phyloP scores from a whole-genome alignment of 92 coral and sea anemone genomes.

The Blastomussa wellsi region DNA sequence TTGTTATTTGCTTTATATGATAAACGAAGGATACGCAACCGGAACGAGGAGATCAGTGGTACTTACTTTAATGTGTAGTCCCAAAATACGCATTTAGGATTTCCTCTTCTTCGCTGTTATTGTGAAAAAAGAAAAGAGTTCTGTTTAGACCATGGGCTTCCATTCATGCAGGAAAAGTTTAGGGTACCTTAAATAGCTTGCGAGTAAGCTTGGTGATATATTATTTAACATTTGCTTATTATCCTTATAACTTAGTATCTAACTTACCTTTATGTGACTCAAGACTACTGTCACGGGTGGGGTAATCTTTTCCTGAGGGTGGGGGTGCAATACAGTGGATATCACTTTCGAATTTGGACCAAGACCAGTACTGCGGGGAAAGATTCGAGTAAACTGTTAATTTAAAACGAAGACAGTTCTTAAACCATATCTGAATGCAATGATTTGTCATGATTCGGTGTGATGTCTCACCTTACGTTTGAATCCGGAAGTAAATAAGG shows the following conservation, averaged over 20 bases:
- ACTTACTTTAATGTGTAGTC: slow-evolving; percentile 91
- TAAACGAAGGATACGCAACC: background rate
- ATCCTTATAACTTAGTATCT: background rate
- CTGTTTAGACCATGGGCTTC: background rate
- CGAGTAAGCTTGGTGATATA: too few species aligned
- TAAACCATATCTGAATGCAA: background rate
- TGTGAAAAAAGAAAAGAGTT: background rate
- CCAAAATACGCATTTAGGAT: slow-evolving; percentile 91
- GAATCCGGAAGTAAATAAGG: slow-evolving; percentile 84
- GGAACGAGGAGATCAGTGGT: background rate
- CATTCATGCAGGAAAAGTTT: too few species aligned
- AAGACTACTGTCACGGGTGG: slow-evolving; percentile 91
- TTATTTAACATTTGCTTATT: background rate
- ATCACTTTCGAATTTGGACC: slow-evolving; percentile 96
- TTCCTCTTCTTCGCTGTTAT: slow-evolving; percentile 68
- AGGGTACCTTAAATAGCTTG: too few species aligned
- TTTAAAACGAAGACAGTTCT: background rate
- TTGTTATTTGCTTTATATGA: background rate
- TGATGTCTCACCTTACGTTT: slow-evolving; percentile 63
- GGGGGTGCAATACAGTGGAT: slow-evolving; percentile 84
- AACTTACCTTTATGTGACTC: slow-evolving; percentile 91
- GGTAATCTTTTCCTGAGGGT: slow-evolving; percentile 79
- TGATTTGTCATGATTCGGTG: too few species aligned
- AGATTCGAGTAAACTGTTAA: background rate
- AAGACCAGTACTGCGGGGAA: slow-evolving; percentile 66